These are phyloP conservation scores for Tinamus major DNA, from an alignment of 2,797 vertebrate species.

Conservation along the genomic window DNA sequence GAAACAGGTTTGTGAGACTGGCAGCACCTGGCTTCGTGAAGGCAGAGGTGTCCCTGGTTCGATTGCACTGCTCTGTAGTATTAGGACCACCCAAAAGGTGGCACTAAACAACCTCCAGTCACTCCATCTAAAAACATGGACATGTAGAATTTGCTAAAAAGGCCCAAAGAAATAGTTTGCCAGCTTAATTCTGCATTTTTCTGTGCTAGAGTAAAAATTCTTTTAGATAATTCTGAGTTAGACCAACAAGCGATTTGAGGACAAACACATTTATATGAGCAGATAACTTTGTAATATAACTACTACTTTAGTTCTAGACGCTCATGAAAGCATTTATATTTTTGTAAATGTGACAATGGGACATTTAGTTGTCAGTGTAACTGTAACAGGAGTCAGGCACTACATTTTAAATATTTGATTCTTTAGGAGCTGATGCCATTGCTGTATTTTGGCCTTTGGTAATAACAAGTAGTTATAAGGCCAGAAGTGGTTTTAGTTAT, in stretches of 20 bases:
- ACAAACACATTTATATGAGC: conserved; percentile 2
- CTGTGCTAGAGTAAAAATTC: background rate
- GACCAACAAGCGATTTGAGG: background rate
- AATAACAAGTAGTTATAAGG: background rate
- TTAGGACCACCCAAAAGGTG: conserved; percentile 78
- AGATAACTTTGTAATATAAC: conserved; percentile 43
- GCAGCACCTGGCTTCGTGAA: background rate
- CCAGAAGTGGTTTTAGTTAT: background rate
- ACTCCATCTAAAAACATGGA: background rate
- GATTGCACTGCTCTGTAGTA: conserved; percentile 64
- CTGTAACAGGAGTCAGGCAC: background rate
- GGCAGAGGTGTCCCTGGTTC: background rate
- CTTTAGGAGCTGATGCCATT: background rate
- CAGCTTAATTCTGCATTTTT: conserved; percentile 26
- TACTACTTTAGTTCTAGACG: conserved; percentile 6
- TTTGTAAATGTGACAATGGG: conserved; percentile 23
- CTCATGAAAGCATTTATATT: conserved; percentile 24
- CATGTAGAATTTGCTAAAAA: background rate
- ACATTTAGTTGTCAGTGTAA: background rate
- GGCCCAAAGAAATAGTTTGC: background rate
- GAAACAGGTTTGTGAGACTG: background rate
- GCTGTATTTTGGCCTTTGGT: background rate
- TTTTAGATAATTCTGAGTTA: conserved; percentile 30
- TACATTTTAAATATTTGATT: conserved; percentile 20
- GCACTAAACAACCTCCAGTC: conserved; percentile 73